Evolutionary conservation across 1,140 invertebrate genomes (phyloP).

Genomic region (Matsumurasca onukii): DNA sequence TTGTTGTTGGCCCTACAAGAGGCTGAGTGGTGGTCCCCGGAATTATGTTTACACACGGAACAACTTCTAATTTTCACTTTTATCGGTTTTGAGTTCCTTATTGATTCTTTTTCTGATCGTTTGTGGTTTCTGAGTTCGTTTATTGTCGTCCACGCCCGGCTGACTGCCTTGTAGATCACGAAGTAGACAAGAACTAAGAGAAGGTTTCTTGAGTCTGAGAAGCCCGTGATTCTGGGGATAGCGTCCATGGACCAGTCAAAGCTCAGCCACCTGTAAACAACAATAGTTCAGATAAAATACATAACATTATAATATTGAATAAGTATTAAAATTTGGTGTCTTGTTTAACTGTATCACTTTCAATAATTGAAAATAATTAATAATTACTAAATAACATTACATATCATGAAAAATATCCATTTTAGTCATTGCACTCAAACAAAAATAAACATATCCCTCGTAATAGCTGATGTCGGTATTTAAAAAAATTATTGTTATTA

Average conservation of each 20-base stretch:
- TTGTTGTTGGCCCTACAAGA: conserved; percentile 51
- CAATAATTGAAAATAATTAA: too few relatives aligned
- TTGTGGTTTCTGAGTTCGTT: neutral
- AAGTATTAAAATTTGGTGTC: too few relatives aligned
- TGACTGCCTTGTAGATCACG: conserved; percentile 20
- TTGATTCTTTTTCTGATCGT: neutral
- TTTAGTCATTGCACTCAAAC: too few relatives aligned
- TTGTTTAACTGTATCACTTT: too few relatives aligned
- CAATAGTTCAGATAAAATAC: too few relatives aligned
- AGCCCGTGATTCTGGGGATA: conserved; percentile 72
- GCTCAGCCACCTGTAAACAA: conserved; percentile 76
- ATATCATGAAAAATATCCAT: too few relatives aligned
- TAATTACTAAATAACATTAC: too few relatives aligned
- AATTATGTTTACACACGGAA: conserved; percentile 23
- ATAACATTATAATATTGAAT: too few relatives aligned
- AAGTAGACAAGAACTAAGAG: conserved; percentile 69
- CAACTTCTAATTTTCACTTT: conserved; percentile 13
- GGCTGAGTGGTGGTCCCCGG: conserved; percentile 49
- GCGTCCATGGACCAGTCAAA: conserved; percentile 98
- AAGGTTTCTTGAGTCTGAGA: conserved; percentile 75
- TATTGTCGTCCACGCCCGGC: neutral
- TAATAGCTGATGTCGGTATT: too few relatives aligned
- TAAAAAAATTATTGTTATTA: too few relatives aligned
- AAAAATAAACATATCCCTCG: too few relatives aligned
- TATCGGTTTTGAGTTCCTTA: neutral